A percentile compares a stretch with the other conserved stretches of the same genome.
Conservation (phyloP, 2,797 vertebrate genomes). For the Myotis daubentonii region DNA sequence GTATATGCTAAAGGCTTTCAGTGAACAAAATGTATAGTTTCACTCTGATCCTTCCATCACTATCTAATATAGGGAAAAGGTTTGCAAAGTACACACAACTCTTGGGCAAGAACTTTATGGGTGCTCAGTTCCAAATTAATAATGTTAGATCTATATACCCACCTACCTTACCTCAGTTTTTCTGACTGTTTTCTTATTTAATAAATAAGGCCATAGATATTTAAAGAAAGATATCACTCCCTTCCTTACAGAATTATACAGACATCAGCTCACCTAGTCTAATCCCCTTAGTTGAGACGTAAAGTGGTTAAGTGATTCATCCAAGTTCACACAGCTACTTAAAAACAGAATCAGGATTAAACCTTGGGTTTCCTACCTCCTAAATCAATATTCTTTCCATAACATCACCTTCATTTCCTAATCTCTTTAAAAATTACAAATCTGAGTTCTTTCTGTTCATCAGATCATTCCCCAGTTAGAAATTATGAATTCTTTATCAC, state of each 20-base stretch:
- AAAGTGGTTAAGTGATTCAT: slow-evolving; percentile 22
- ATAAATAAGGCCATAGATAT: slow-evolving; percentile 23
- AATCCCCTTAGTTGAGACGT: slow-evolving; percentile 29
- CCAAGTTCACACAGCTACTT: slow-evolving; percentile 4
- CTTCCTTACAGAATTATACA: slow-evolving; percentile 42
- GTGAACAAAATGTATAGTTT: slow-evolving; percentile 38
- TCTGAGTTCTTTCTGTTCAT: slow-evolving; percentile 38
- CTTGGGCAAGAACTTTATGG: not conserved
- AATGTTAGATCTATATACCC: slow-evolving; percentile 44
- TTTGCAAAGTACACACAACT: slow-evolving; percentile 6
- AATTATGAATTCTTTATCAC: slow-evolving; percentile 11
- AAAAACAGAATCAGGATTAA: slow-evolving; percentile 35
- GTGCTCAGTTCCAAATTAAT: slow-evolving; percentile 40
- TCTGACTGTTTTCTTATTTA: slow-evolving; percentile 62
- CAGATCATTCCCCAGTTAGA: slow-evolving; percentile 29
- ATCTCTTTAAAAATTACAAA: slow-evolving; percentile 41
- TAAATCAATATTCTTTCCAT: not conserved
- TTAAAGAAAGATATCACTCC: slow-evolving; percentile 46
- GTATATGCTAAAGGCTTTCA: slow-evolving; percentile 49
- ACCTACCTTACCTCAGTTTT: slow-evolving; percentile 51
- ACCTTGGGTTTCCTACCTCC: not conserved
- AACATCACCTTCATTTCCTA: slow-evolving; percentile 16
- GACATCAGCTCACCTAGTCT: slow-evolving; percentile 36
- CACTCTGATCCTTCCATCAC: slow-evolving; percentile 22
- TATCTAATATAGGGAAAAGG: slow-evolving; percentile 31